A percentile compares a stretch with the other conserved stretches of the same genome.
These are phyloP conservation scores for Hippopotamus amphibius DNA, from an alignment of 2,113 vertebrate genomes.

Conservation along the genomic window DNA sequence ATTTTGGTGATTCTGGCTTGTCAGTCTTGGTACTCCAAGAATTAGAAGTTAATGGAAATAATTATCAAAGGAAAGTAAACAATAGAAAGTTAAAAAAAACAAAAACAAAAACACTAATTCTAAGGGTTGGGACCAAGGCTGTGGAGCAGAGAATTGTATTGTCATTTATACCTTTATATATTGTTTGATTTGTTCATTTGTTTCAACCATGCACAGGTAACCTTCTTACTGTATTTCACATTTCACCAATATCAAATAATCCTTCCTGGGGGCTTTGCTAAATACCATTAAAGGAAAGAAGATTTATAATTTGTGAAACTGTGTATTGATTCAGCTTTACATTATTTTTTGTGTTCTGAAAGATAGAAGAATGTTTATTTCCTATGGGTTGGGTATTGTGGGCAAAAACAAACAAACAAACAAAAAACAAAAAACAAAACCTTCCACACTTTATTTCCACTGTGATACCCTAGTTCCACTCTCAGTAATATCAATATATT, in stretches of 20 bases:
- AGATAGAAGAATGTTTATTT: not conserved
- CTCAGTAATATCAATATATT: not conserved
- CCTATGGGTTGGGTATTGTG: not conserved
- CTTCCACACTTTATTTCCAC: not conserved
- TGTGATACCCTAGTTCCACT: not conserved
- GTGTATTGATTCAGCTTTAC: not conserved
- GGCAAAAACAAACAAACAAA: not conserved
- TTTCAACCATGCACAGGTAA: not conserved
- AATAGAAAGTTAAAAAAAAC: not conserved
- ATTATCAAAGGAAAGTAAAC: not conserved
- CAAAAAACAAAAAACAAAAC: not conserved
- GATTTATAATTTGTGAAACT: not conserved
- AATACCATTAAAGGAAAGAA: not conserved
- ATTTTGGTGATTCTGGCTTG: not conserved
- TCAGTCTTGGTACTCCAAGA: not conserved
- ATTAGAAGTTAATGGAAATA: not conserved
- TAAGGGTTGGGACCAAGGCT: not conserved
- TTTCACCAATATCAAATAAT: not conserved
- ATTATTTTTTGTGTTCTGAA: not conserved
- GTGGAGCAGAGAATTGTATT: not conserved
- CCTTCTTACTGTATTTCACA: not conserved
- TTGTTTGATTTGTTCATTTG: not conserved
- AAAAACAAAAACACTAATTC: not conserved
- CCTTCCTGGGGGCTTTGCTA: not conserved
- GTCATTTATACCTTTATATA: not conserved